These are phyloP conservation scores for Amphipyra tragopoginis DNA, from an alignment of 2,888 invertebrate species.

Conservation along the genomic window DNA sequence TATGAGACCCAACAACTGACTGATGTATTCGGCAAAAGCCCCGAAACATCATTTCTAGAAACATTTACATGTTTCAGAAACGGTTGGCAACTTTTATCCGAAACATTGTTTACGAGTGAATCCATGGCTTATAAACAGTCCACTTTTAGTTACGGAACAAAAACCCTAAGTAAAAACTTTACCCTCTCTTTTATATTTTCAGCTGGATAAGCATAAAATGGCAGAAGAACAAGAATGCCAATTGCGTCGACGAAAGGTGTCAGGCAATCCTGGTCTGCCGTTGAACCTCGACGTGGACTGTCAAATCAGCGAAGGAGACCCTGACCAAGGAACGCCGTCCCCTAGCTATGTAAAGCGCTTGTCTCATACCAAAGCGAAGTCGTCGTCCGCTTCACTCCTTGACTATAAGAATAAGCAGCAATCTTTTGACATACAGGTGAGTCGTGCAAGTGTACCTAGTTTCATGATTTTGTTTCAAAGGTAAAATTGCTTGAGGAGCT, in stretches of 20 bases:
- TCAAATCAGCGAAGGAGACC: constrained; percentile 78
- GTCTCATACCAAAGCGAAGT: constrained; percentile 66
- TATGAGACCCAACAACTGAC: too few species aligned
- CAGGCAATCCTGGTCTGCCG: constrained; percentile 77
- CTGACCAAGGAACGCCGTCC: constrained; percentile 81
- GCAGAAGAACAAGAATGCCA: constrained; percentile 78
- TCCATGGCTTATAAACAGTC: too few species aligned
- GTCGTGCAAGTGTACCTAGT: not conserved
- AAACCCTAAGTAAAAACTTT: too few species aligned
- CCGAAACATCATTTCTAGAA: too few species aligned
- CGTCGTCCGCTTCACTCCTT: constrained; percentile 74
- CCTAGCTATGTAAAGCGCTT: constrained; percentile 77
- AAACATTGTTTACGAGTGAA: too few species aligned
- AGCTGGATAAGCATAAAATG: constrained; percentile 60
- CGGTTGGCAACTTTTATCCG: too few species aligned
- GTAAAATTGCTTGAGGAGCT: too few species aligned
- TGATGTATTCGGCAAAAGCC: too few species aligned
- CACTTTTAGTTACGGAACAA: too few species aligned
- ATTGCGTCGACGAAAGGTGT: constrained; percentile 79
- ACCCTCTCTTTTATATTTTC: constrained; percentile 7
- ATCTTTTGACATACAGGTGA: constrained; percentile 86
- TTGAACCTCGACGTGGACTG: constrained; percentile 80
- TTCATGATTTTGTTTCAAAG: too few species aligned
- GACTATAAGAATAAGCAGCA: constrained; percentile 87
- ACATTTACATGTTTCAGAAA: too few species aligned